Base-by-base conservation (phyloP, 1,140 invertebrate genomes). In the Diabrotica undecimpunctata region DNA sequence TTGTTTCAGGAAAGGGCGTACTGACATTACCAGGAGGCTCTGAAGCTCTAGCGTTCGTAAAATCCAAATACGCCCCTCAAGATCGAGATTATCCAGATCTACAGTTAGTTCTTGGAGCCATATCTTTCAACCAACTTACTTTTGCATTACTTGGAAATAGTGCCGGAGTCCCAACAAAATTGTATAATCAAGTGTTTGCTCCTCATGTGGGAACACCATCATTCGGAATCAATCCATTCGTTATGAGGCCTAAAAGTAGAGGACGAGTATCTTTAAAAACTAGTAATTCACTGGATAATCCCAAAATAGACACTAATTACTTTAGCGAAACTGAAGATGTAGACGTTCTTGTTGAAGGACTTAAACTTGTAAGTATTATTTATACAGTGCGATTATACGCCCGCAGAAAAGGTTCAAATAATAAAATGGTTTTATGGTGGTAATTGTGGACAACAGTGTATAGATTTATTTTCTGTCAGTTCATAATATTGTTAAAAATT, bases 1-100 rank as follows among this genome's bases (percentile, higher is more conserved):
- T 25, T 25, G 36, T 61, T 61, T 35, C 13, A 41, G 90, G 90
- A 0, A 84, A 88, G 73, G 94, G 94, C 2, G 93, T 93, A 0
- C 75, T 94, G 6, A 95, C 93, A 0, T 89, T 96, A 0, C 82
- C 95, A 62, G 94, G 94, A 0, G 94, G 93, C 0, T 88, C 88
- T 0, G 88, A 91, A 71, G 90, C 86, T 0, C 79, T 86, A 5
- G 89, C 87, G 55, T 93, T 88, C 78, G 80, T 85, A 0, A 85
- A 80, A 75, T 93, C 82, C 0, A 79, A 80, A 55, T 79, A 77
- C 56, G 73, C 79, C 0, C 7, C 37, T 2, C 61, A 69, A 8
- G 74, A 79, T 54, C 68, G 74, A 10, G 25, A 25, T 25, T 81
- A 84, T 67, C 89, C 91, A 0, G 91, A 95, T 70, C 87, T 94